These are phyloP conservation scores for Parnassius glacialis DNA, from an alignment of 2,888 invertebrate species.

Conservation along the genomic window DNA sequence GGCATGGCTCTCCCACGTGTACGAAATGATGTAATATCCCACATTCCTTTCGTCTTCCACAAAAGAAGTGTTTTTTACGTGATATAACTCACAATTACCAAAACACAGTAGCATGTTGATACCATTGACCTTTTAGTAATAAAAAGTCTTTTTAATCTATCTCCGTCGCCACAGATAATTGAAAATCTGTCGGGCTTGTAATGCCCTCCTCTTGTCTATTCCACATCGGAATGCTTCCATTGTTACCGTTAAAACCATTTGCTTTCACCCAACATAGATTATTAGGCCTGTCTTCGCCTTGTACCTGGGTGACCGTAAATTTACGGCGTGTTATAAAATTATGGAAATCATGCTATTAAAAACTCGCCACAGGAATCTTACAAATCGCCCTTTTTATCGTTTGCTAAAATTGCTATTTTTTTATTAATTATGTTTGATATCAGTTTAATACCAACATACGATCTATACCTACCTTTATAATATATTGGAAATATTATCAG, in stretches of 20 bases:
- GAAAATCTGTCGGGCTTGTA: slow-evolving; percentile 18
- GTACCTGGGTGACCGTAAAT: slow-evolving; percentile 6
- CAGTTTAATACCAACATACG: too few relatives aligned
- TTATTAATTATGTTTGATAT: too few relatives aligned
- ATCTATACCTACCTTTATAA: too few relatives aligned
- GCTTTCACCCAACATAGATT: slow-evolving; percentile 22
- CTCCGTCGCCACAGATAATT: slow-evolving; percentile 20
- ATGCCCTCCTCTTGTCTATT: slow-evolving; percentile 25
- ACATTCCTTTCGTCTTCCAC: not conserved
- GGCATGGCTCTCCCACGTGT: too few relatives aligned
- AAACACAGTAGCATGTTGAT: slow-evolving; percentile 20
- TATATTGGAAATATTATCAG: too few relatives aligned
- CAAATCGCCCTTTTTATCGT: too few relatives aligned
- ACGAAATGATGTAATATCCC: not conserved
- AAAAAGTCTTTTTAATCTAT: slow-evolving; percentile 21
- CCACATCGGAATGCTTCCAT: slow-evolving; percentile 23
- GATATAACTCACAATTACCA: slow-evolving; percentile 16
- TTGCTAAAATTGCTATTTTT: too few relatives aligned
- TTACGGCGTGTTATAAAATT: slow-evolving; percentile 4
- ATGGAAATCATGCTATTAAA: too few relatives aligned
- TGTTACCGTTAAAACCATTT: slow-evolving; percentile 22
- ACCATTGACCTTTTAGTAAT: slow-evolving; percentile 14
- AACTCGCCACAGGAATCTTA: too few relatives aligned
- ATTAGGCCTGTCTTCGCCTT: slow-evolving; percentile 18
- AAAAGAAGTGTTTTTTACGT: slow-evolving; percentile 13